Evolutionary conservation across 2,797 vertebrate species (phyloP).

Genomic region (Glossophaga mutica): DNA sequence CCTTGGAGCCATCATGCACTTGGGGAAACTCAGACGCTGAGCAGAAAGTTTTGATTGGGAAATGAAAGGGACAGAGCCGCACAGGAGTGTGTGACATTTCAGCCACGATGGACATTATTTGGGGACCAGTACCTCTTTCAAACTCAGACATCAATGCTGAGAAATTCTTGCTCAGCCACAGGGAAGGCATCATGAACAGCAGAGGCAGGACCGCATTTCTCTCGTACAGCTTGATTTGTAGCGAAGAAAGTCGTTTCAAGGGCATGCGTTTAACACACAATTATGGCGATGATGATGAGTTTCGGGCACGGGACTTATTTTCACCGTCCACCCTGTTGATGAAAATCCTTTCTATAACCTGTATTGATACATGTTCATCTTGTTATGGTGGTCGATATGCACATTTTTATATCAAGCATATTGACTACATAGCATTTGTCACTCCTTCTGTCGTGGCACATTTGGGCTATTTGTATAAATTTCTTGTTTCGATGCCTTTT

Average conservation of each 20-base stretch:
- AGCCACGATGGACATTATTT: too few species aligned
- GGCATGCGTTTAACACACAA: not conserved
- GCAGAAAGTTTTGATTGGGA: not conserved
- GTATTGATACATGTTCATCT: rapidly evolving
- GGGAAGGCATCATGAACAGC: not conserved
- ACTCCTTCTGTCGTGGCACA: not conserved
- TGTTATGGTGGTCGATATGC: too few species aligned
- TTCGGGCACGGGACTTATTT: not conserved
- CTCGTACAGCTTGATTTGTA: not conserved
- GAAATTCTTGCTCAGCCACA: not conserved
- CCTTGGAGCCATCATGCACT: not conserved
- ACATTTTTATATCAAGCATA: not conserved
- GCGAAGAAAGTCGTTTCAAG: not conserved
- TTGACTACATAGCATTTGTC: too few species aligned
- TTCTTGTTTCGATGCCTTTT: not conserved
- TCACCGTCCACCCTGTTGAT: not conserved
- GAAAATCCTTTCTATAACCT: not conserved
- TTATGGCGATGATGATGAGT: too few species aligned
- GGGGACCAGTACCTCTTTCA: not conserved
- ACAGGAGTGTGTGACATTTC: not conserved
- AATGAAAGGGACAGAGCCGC: too few species aligned
- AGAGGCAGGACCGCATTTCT: rapidly evolving
- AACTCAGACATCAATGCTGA: not conserved
- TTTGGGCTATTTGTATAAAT: not conserved
- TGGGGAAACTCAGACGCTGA: not conserved